Conservation (phyloP, 2,797 vertebrate species). For the Pantherophis vulpinus region DNA sequence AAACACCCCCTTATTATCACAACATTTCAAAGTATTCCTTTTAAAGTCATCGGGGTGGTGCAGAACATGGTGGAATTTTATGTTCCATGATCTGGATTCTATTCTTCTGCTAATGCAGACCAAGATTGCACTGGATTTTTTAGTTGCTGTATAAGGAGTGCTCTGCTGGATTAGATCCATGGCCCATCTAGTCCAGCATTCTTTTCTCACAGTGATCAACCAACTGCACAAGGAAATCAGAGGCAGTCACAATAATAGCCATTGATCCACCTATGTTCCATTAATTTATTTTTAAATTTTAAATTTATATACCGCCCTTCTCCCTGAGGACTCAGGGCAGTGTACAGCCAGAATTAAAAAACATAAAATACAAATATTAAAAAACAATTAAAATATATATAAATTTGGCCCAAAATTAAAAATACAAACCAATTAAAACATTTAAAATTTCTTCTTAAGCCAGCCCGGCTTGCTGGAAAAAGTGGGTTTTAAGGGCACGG, state of each 20-base stretch:
- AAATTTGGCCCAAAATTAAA: too few species aligned
- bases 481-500: too few species aligned
- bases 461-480: too few species aligned
- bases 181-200: background rate
- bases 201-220: background rate
- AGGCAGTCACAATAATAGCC: background rate
- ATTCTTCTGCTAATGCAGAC: background rate
- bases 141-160: background rate
- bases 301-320: too few species aligned
- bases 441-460: too few species aligned
- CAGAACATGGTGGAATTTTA: background rate
- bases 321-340: too few species aligned
- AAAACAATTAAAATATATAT: too few species aligned
- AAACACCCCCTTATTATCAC: background rate
- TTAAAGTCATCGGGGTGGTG: background rate
- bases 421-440: too few species aligned
- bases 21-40: background rate
- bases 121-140: background rate
- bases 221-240: background rate
- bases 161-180: background rate
- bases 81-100: background rate
- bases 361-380: too few species aligned
- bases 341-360: too few species aligned
- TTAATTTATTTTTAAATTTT: background rate
- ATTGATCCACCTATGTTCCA: background rate